Conservation (phyloP, 1,140 invertebrate species). For the Latrodectus geometricus region DNA sequence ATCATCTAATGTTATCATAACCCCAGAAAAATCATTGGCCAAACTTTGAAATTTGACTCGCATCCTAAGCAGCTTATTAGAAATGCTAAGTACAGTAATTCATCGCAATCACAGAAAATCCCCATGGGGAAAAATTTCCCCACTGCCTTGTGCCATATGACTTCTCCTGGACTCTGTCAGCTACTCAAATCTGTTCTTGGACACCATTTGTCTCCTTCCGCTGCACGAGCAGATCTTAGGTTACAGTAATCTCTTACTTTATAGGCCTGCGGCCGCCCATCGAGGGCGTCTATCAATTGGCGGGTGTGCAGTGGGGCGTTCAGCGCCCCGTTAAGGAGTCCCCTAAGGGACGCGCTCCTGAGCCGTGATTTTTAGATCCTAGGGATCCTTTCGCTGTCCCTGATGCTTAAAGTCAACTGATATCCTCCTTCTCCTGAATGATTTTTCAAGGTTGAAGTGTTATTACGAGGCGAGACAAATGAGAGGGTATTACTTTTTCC, state of each 20-base stretch:
- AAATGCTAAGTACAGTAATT: too few species aligned
- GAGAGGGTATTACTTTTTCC: constrained; percentile 22
- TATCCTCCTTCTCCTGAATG: constrained; percentile 3
- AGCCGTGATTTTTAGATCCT: constrained; percentile 45
- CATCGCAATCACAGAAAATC: too few species aligned
- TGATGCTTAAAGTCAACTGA: too few species aligned
- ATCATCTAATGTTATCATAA: too few species aligned
- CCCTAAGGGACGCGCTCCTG: constrained; percentile 12
- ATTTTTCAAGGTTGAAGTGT: constrained; percentile 1
- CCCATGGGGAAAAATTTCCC: too few species aligned
- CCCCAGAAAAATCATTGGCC: too few species aligned
- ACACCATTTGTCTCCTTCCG: too few species aligned
- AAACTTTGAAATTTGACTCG: neutral
- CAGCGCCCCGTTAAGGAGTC: constrained; percentile 30
- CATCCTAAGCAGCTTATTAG: neutral
- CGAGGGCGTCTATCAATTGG: constrained; percentile 43
- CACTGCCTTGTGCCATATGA: too few species aligned
- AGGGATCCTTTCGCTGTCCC: too few species aligned
- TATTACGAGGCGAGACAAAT: constrained; percentile 53
- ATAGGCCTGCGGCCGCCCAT: constrained; percentile 36
- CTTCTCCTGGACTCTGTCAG: too few species aligned
- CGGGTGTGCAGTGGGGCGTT: constrained; percentile 20
- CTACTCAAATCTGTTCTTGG: too few species aligned
- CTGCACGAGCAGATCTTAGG: constrained; percentile 12
- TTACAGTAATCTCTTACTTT: constrained; percentile 51